A percentile compares a stretch with the other conserved stretches of the same genome.
Evolutionary conservation across 2,888 invertebrate genomes (phyloP).

Genomic region (Eurytoma californica): DNA sequence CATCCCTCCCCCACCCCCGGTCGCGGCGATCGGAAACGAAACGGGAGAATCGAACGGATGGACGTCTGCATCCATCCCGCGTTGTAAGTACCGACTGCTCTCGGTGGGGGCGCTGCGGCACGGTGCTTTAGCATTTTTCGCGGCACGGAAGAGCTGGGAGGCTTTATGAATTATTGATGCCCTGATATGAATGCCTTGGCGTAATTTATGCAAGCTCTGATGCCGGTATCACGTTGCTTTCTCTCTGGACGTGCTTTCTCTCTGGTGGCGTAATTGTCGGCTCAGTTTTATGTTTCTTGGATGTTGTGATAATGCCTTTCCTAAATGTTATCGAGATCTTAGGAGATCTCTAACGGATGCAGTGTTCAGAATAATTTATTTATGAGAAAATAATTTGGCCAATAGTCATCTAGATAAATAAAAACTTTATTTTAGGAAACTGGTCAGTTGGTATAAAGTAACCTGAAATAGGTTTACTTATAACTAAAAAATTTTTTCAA

Average conservation of each 20-base stretch:
- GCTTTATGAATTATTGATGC: conserved; percentile 28
- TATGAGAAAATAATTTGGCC: no score
- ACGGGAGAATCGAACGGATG: neutral
- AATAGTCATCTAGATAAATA: no score
- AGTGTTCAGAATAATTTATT: no score
- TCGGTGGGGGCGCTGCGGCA: neutral
- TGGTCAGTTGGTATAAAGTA: no score
- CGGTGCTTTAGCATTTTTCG: neutral
- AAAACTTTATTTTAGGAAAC: no score
- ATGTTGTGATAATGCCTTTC: neutral
- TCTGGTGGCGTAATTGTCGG: neutral
- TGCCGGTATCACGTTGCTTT: neutral
- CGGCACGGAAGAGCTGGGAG: neutral
- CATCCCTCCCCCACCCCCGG: neutral
- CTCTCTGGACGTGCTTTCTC: conserved; percentile 6
- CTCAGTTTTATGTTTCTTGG: neutral
- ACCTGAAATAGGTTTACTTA: no score
- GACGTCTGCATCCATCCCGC: neutral
- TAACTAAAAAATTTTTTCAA: no score
- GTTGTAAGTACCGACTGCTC: neutral
- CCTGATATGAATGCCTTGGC: neutral
- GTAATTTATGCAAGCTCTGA: conserved; percentile 2
- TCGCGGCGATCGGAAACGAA: neutral
- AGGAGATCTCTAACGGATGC: no score
- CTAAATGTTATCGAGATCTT: no score